Evolutionary conservation across 2,888 invertebrate genomes (phyloP).

Genomic region (Macrosiphum euphorbiae): DNA sequence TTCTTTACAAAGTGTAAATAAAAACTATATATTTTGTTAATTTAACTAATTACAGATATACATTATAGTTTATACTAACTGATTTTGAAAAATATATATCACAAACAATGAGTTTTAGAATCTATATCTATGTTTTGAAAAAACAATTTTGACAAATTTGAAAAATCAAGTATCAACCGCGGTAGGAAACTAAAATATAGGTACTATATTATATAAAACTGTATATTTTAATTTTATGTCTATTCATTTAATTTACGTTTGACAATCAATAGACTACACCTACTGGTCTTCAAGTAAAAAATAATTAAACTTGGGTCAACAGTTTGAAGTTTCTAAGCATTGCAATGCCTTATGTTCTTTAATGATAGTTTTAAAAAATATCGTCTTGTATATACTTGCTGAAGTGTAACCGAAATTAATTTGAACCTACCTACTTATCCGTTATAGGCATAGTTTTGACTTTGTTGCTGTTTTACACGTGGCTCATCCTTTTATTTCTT

Average conservation of each 20-base stretch:
- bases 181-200: background rate
- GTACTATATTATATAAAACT: background rate
- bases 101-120: background rate
- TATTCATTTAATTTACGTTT: background rate
- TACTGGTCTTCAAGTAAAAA: background rate
- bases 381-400: background rate
- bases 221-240: background rate
- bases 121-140: background rate
- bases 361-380: background rate
- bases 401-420: slow-evolving; percentile 53
- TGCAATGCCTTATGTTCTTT: background rate
- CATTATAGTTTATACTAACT: background rate
- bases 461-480: slow-evolving; percentile 32
- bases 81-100: background rate
- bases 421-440: slow-evolving; percentile 29
- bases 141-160: too few species aligned
- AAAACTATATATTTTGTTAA: background rate
- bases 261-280: background rate
- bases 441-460: slow-evolving; percentile 43
- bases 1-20: background rate
- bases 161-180: background rate
- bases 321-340: background rate
- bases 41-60: background rate
- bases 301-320: background rate
- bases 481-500: slow-evolving; percentile 43